A percentile compares a stretch with the other conserved stretches of the same genome.
These are phyloP conservation scores for Triplophysa bombifrons DNA, from an alignment of 2,797 vertebrate genomes.

Conservation along the genomic window DNA sequence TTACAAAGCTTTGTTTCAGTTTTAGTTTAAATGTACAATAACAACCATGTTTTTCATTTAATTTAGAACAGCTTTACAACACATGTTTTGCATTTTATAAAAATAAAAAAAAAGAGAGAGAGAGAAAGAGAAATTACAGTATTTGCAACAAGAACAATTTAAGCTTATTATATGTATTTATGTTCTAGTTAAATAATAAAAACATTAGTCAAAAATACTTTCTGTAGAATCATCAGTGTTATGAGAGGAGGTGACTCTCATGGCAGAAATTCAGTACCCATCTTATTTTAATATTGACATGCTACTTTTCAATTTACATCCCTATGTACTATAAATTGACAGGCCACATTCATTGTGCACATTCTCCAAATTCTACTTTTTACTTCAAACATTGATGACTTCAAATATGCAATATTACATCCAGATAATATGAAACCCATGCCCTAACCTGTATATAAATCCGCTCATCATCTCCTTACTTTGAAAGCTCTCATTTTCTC, in stretches of 20 bases:
- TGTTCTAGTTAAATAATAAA: no score
- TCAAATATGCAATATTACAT: conserved; percentile 11
- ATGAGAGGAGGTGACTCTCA: not conserved
- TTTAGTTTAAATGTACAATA: no score
- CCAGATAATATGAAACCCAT: conserved; percentile 26
- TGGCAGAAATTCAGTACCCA: not conserved
- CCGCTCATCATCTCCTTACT: conserved; percentile 62
- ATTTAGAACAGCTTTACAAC: no score
- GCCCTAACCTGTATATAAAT: conserved; percentile 23
- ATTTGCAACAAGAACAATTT: no score
- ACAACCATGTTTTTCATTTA: no score
- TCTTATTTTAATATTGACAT: not conserved
- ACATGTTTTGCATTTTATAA: no score
- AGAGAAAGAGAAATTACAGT: no score
- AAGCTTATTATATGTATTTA: no score
- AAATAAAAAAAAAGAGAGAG: no score
- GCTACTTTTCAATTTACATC: no score
- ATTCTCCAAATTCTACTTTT: conserved; percentile 1
- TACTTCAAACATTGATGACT: not conserved
- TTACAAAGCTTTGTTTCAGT: no score
- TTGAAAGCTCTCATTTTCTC: conserved; percentile 69
- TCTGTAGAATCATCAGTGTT: not conserved
- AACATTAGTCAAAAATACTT: no score
- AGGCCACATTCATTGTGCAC: not conserved
- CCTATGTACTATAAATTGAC: not conserved